These are phyloP conservation scores for Oscheius sp. DNA, from an alignment of 1,140 invertebrate species.

Conservation along the genomic window DNA sequence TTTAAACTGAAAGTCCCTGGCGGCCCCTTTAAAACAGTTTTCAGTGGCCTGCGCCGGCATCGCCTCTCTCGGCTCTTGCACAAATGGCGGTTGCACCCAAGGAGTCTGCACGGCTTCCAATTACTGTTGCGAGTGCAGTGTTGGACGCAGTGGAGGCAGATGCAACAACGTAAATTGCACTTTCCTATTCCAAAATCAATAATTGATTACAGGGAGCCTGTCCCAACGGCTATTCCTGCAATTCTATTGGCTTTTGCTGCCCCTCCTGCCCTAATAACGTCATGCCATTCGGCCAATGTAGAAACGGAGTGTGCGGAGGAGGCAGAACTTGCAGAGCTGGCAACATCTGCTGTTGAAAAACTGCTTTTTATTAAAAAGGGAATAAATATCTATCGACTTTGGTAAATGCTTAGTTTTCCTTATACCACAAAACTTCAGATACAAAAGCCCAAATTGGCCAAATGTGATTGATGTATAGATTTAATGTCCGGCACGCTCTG, in stretches of 20 bases:
- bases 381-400: no score
- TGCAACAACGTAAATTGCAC: slow-evolving; percentile 40
- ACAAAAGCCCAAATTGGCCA: no score
- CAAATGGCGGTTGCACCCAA: slow-evolving; percentile 20
- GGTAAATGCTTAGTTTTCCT: no score
- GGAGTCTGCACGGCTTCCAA: slow-evolving; percentile 45
- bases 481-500: no score
- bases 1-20: not conserved
- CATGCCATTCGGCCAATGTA: slow-evolving; percentile 46
- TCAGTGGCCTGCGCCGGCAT: slow-evolving; percentile 48
- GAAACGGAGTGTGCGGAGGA: slow-evolving; percentile 18
- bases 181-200: not conserved
- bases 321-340: slow-evolving; percentile 36
- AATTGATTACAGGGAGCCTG: slow-evolving; percentile 25
- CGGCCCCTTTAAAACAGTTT: not conserved
- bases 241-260: slow-evolving; percentile 49
- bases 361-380: not conserved
- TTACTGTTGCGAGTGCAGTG: slow-evolving; percentile 50
- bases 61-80: slow-evolving; percentile 38
- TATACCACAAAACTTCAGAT: no score
- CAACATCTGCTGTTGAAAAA: slow-evolving; percentile 44
- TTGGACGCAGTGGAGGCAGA: slow-evolving; percentile 41
- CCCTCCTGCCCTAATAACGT: slow-evolving; percentile 45
- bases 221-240: slow-evolving; percentile 42
- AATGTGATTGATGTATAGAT: no score